phyloP scores from a whole-genome alignment of 2,113 vertebrate genomes.

The Hippotragus niger region DNA sequence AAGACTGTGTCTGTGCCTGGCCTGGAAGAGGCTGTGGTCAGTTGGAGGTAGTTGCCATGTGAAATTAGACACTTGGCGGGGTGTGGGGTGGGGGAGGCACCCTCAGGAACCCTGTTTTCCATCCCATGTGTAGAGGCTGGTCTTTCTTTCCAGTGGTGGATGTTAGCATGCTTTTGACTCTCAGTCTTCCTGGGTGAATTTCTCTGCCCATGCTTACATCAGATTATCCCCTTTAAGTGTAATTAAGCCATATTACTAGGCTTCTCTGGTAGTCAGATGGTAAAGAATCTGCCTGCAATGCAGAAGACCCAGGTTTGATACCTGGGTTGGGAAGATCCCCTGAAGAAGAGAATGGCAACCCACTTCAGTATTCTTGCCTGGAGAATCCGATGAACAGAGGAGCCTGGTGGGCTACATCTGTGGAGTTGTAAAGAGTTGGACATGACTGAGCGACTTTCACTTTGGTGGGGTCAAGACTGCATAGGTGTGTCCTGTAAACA shows the following conservation, averaged over 20 bases:
- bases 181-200: not conserved
- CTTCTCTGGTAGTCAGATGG: not conserved
- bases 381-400: not conserved
- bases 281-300: not conserved
- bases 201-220: not conserved
- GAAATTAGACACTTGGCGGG: not conserved
- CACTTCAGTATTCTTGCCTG: not conserved
- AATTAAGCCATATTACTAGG: conserved; percentile 20
- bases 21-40: not conserved
- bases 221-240: conserved; percentile 1
- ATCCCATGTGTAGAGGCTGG: not conserved
- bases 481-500: not conserved
- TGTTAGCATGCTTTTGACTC: not conserved
- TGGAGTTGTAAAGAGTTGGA: not conserved
- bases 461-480: not conserved
- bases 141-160: not conserved
- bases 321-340: not conserved
- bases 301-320: not conserved
- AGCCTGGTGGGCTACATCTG: not conserved
- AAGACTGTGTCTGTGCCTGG: not conserved
- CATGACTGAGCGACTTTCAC: not conserved
- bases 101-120: not conserved
- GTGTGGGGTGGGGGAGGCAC: accelerated
- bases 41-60: too few species aligned
- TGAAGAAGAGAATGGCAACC: not conserved